Evolutionary conservation across 1,140 invertebrate species (phyloP), one percentile per base, ranked within the genome.

Genomic region (Drosophila nigrodunni): DNA sequence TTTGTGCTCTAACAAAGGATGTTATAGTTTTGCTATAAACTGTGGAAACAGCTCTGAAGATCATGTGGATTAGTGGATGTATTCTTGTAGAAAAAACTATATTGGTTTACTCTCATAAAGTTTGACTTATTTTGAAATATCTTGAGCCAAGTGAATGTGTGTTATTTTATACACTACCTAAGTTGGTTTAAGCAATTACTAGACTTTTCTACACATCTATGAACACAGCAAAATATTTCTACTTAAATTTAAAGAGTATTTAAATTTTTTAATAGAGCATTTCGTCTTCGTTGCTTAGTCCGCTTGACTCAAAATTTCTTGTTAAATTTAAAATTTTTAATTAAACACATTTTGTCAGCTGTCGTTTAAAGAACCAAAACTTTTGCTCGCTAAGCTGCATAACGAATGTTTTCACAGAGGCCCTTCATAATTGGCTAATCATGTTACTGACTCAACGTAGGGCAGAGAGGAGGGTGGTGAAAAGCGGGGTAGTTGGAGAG

Each of bases 261-360:
- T 21, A 1, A 1, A 21, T 21, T 21, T 21, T 21, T 21, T 21
- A 21, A 21, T 1, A 64, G 61, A 13, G 61, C 15, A 54, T 64
- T 54, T 5, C 9, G 13, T n/a, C 37, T 49, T 18, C 50, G 50
- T 4, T 57, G 10, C 21, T 9, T 9, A 7, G 3, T 10, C 4
- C 11, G 54, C 37, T 9, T n/a, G 21, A 18, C 41, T 8, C 8
- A 5, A 30, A n/a, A 15, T 41, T 54, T 57, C 64, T 67, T 67
- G 64, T 70, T 69, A 50, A 55, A 50, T 82, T 83, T 80, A 7
- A 39, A 77, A 80, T 85, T 85, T 30, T 85, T 85, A 86, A 85
- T 85, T 86, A 80, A 85, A 85, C 65, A 67, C 69, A 81, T 85
- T 85, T 60, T 82, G 74, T 86, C 82, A 81, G 82, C 81, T 85